These are phyloP conservation scores for Phoenicopterus ruber DNA, from an alignment of 2,113 vertebrate genomes.

Conservation along the genomic window DNA sequence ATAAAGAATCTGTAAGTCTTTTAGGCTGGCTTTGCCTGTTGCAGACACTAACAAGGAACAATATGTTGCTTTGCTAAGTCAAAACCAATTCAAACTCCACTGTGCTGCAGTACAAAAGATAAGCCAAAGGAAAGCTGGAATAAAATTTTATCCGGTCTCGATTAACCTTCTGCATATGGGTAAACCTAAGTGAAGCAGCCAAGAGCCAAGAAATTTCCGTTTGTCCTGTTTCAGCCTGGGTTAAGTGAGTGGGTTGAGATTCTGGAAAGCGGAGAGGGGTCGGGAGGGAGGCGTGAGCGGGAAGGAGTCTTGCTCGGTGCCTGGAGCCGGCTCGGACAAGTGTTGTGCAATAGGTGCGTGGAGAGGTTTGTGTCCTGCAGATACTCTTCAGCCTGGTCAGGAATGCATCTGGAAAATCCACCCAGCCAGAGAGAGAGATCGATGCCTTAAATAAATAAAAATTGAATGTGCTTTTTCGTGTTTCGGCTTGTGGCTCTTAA, in stretches of 20 bases:
- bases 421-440: neutral
- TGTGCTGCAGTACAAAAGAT: neutral
- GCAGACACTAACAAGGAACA: neutral
- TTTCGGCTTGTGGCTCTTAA: neutral
- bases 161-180: neutral
- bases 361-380: neutral
- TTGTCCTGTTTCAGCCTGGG: neutral
- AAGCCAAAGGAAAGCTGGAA: neutral
- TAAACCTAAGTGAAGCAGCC: neutral
- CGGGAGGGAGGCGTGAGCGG: rapidly evolving
- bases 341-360: neutral
- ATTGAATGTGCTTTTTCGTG: neutral
- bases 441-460: constrained; percentile 20
- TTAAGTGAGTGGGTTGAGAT: neutral
- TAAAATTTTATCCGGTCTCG: neutral
- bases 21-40: neutral
- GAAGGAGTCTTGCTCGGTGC: neutral
- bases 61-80: neutral
- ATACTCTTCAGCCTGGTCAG: neutral
- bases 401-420: constrained; percentile 1
- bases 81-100: neutral
- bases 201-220: neutral
- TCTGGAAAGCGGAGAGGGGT: neutral
- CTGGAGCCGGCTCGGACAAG: rapidly evolving
- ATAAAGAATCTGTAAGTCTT: neutral